These are phyloP conservation scores for Chromoteleia sp. DNA, from an alignment of 2,888 invertebrate species.

Conservation along the genomic window DNA sequence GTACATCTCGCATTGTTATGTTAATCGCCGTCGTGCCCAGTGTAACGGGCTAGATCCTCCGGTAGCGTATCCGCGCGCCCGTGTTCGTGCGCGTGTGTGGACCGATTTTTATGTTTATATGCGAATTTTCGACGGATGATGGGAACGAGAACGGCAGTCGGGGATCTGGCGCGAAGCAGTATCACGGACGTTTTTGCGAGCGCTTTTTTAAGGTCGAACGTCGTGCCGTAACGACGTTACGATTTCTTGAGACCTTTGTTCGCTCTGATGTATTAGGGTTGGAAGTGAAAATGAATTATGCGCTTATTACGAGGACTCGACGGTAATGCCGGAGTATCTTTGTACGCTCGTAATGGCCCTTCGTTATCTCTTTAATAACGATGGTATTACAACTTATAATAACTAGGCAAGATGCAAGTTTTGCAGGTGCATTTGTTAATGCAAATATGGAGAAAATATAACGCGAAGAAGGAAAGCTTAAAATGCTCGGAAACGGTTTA, in stretches of 20 bases:
- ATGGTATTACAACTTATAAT: background rate
- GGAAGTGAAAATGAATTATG: conserved; percentile 52
- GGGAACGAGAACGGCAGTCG: conserved; percentile 37
- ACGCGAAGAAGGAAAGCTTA: no score
- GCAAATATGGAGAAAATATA: no score
- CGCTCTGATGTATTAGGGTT: conserved; percentile 50
- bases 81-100: conserved; percentile 6
- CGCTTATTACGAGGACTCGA: conserved; percentile 39
- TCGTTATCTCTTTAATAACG: conserved; percentile 22
- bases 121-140: conserved; percentile 39
- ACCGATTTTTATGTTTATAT: conserved; percentile 39
- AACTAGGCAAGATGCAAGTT: no score
- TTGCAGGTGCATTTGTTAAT: no score
- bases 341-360: conserved; percentile 4
- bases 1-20: conserved; percentile 82
- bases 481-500: no score
- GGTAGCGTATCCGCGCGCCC: conserved; percentile 57
- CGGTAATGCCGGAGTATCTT: background rate
- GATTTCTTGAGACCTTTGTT: conserved; percentile 51
- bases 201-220: conserved; percentile 21
- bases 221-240: conserved; percentile 18
- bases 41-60: conserved; percentile 75
- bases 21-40: conserved; percentile 77
- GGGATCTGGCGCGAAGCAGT: conserved; percentile 48
- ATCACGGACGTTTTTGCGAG: conserved; percentile 30